A percentile compares a stretch with the other conserved stretches of the same genome.
Evolutionary conservation across 92 coral and sea anemone genomes (phyloP).

Genomic region (Plumapathes pennacea): DNA sequence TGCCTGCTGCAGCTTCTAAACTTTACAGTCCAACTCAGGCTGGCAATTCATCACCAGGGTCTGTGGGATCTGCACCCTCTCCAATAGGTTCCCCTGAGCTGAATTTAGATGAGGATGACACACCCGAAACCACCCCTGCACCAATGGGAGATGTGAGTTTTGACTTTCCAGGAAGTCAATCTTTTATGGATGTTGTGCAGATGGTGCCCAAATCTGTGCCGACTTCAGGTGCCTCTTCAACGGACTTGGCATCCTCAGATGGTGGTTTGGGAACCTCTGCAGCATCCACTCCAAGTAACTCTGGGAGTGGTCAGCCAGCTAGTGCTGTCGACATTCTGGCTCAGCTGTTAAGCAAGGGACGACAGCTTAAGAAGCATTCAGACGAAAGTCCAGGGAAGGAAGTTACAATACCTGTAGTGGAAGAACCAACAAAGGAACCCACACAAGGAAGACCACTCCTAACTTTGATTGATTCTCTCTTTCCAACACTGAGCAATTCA

Average conservation of each 20-base stretch:
- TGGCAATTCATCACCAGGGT: conserved; percentile 69
- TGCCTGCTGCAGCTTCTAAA: not conserved
- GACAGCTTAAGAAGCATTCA: conserved; percentile 56
- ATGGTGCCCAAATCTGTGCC: too few species aligned
- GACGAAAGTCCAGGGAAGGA: conserved; percentile 33
- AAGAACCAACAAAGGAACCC: conserved; percentile 31
- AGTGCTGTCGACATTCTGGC: conserved; percentile 84
- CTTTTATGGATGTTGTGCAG: too few species aligned
- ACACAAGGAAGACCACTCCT: conserved; percentile 63
- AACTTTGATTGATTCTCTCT: conserved; percentile 78
- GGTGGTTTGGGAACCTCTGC: too few species aligned
- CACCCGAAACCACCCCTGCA: conserved; percentile 67
- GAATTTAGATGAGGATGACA: conserved; percentile 70
- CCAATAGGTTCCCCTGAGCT: conserved; percentile 97
- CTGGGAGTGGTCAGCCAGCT: conserved; percentile 54
- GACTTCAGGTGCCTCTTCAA: too few species aligned
- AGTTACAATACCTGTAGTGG: conserved; percentile 16
- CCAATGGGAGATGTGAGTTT: conserved; percentile 55
- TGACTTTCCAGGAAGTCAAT: too few species aligned
- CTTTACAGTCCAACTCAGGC: conserved; percentile 25
- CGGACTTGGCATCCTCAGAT: too few species aligned
- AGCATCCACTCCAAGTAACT: too few species aligned
- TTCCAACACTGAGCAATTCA: conserved; percentile 82
- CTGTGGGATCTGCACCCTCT: conserved; percentile 93
- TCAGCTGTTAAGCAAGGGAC: conserved; percentile 78